A percentile compares a stretch with the other conserved stretches of the same genome.
Conservation (phyloP, 64 coral and sea anemone genomes). For the Stichodactyla mertensii region DNA sequence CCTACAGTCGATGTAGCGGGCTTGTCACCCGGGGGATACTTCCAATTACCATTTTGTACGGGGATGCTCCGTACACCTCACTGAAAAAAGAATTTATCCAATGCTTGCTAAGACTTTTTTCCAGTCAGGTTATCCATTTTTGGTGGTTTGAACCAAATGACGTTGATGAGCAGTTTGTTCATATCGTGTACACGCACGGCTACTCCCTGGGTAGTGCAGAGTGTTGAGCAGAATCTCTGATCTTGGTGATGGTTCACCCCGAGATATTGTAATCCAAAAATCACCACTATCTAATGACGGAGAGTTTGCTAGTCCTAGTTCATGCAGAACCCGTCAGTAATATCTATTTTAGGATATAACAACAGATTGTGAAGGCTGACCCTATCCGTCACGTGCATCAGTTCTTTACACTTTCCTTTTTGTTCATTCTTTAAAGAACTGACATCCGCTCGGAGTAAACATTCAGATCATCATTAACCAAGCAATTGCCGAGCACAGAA, state of each 20-base stretch:
- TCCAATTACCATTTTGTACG: too few species aligned
- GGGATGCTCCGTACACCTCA: not conserved
- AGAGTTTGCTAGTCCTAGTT: not conserved
- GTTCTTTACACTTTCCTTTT: slow-evolving; percentile 18
- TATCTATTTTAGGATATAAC: too few species aligned
- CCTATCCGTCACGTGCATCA: slow-evolving; percentile 47
- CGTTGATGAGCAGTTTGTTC: slow-evolving; percentile 31
- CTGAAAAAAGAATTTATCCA: not conserved
- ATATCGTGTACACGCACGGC: slow-evolving; percentile 54
- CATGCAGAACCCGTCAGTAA: not conserved
- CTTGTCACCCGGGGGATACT: too few species aligned
- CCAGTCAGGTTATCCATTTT: slow-evolving; percentile 1
- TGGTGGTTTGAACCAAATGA: slow-evolving; percentile 42
- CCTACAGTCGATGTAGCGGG: too few species aligned
- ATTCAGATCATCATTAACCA: too few species aligned
- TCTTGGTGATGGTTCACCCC: slow-evolving; percentile 36
- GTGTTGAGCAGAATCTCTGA: slow-evolving; percentile 51
- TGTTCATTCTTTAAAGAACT: not conserved
- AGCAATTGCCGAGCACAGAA: too few species aligned
- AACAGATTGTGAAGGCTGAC: not conserved
- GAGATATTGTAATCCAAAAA: slow-evolving; percentile 46
- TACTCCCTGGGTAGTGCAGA: slow-evolving; percentile 5
- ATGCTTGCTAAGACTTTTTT: not conserved
- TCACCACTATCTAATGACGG: slow-evolving; percentile 29
- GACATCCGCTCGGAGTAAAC: too few species aligned